Conservation (phyloP, 1,140 invertebrate species). For the Ceratina australensis region DNA sequence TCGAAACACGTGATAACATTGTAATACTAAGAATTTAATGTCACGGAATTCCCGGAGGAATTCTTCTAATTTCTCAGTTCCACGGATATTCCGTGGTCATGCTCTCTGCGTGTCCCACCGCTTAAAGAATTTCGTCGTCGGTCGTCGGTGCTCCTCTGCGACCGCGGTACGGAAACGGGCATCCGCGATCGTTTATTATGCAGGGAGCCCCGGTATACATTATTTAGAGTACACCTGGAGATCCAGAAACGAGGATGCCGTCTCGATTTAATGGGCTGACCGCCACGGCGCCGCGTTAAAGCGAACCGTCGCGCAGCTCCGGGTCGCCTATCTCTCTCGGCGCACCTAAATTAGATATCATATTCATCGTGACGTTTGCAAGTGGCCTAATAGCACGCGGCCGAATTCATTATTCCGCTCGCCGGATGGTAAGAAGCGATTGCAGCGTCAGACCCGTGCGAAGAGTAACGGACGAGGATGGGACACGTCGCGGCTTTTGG, state of each 20-base stretch:
- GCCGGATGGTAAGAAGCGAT: conserved; percentile 22
- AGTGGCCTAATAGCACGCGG: conserved; percentile 29
- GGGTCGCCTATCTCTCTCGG: conserved; percentile 25
- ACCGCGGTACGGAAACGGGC: conserved; percentile 45
- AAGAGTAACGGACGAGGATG: neutral
- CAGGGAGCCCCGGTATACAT: conserved; percentile 52
- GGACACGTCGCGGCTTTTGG: neutral
- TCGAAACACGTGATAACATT: no score
- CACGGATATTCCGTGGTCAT: neutral
- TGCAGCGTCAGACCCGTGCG: neutral
- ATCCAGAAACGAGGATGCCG: conserved; percentile 41
- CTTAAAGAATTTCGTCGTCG: conserved; percentile 62
- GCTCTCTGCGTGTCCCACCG: neutral
- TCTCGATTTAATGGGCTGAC: conserved; percentile 54
- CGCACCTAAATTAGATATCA: conserved; percentile 51
- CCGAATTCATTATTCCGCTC: conserved; percentile 43
- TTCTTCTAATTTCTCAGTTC: no score
- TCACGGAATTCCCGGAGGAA: no score
- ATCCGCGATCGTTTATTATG: conserved; percentile 61
- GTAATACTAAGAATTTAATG: no score
- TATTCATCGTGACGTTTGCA: conserved; percentile 41
- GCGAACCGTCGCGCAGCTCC: conserved; percentile 2
- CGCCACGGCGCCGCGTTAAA: conserved; percentile 21
- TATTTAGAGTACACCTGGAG: conserved; percentile 58
- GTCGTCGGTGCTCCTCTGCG: conserved; percentile 52